Evolutionary conservation across 2,113 vertebrate species (phyloP).

Genomic region (Epinephelus fuscoguttatus): DNA sequence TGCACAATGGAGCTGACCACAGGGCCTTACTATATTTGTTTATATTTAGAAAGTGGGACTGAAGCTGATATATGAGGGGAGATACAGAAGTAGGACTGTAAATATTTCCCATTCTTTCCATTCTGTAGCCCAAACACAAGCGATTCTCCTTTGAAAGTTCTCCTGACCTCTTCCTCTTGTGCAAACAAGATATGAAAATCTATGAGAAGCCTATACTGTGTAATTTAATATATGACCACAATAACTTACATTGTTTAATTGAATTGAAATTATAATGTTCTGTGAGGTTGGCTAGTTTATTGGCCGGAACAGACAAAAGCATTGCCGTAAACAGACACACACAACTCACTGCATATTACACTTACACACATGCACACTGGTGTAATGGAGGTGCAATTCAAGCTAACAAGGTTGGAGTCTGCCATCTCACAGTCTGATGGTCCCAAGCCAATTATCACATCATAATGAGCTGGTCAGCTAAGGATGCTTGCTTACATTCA

Average conservation of each 20-base stretch:
- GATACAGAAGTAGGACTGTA: not conserved
- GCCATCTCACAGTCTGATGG: constrained; percentile 73
- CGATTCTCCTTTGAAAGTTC: not conserved
- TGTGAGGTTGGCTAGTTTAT: constrained; percentile 51
- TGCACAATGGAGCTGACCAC: not conserved
- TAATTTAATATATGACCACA: constrained; percentile 38
- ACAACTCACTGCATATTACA: constrained; percentile 4
- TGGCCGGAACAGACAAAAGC: constrained; percentile 32
- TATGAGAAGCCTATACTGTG: not conserved
- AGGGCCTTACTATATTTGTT: not conserved
- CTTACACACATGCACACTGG: not conserved
- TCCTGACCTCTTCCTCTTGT: constrained; percentile 2
- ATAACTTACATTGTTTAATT: constrained; percentile 38
- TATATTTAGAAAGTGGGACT: not conserved
- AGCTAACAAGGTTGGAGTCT: constrained; percentile 72
- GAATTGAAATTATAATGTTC: constrained; percentile 50
- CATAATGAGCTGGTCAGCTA: constrained; percentile 75
- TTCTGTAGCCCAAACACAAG: not conserved
- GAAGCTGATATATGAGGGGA: not conserved
- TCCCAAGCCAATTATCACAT: constrained; percentile 76
- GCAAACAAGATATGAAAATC: not conserved
- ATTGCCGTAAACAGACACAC: constrained; percentile 24
- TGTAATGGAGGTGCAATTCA: constrained; percentile 56
- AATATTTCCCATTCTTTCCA: not conserved
- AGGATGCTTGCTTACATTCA: constrained; percentile 64